A percentile compares a stretch with the other conserved stretches of the same genome.
Evolutionary conservation across 2,888 invertebrate species (phyloP).

Genomic region (Pteria penguin): DNA sequence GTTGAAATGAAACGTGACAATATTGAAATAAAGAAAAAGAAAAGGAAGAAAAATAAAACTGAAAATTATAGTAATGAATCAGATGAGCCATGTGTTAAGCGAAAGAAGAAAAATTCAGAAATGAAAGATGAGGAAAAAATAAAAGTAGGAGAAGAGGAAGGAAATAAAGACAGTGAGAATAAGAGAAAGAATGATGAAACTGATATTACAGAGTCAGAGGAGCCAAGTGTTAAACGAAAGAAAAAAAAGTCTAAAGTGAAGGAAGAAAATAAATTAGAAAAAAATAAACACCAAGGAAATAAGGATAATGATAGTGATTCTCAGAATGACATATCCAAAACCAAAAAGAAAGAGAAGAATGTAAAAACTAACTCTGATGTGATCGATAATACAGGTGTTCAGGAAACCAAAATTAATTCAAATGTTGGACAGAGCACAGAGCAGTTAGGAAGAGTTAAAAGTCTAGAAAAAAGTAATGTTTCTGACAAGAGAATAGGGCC

Average conservation of each 20-base stretch:
- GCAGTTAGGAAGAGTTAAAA: too few relatives aligned
- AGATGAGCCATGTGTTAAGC: conserved; percentile 15
- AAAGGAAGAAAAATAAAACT: conserved; percentile 1
- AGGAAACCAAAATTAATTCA: too few relatives aligned
- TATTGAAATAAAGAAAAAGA: too few relatives aligned
- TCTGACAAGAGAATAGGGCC: too few relatives aligned
- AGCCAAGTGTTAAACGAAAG: conserved; percentile 11
- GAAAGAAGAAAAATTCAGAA: conserved; percentile 20
- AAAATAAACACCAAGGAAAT: too few relatives aligned
- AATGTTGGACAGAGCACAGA: too few relatives aligned
- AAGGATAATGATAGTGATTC: conserved; percentile 32
- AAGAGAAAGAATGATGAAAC: background rate
- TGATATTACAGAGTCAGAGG: background rate
- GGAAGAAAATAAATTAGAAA: conserved; percentile 2
- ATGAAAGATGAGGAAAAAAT: conserved; percentile 17
- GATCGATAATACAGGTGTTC: too few relatives aligned
- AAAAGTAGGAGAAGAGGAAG: conserved; percentile 15
- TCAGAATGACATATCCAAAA: too few relatives aligned
- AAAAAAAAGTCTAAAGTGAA: conserved; percentile 27
- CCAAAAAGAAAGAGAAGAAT: too few relatives aligned
- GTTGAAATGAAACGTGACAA: too few relatives aligned
- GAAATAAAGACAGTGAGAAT: conserved; percentile 10
- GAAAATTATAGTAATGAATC: background rate
- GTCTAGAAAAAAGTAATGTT: too few relatives aligned
- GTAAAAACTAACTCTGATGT: too few relatives aligned